A percentile compares a stretch with the other conserved stretches of the same genome.
These are phyloP conservation scores for Penaeus indicus DNA, from an alignment of 1,140 invertebrate species.

Conservation along the genomic window DNA sequence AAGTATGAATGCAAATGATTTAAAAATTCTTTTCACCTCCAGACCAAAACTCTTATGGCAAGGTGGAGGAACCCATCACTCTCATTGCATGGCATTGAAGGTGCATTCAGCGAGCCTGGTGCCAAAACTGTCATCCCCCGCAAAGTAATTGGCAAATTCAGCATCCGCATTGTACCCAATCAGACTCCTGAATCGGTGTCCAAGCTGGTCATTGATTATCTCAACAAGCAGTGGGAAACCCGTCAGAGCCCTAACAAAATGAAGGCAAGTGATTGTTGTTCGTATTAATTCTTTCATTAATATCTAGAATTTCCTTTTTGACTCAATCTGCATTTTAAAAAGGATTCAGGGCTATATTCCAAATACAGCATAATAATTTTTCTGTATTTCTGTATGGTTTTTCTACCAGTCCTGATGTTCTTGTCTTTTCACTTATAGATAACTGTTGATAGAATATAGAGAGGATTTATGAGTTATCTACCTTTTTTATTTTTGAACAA, in stretches of 20 bases:
- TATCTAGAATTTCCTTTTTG: neutral
- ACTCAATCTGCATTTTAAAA: neutral
- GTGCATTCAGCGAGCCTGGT: slow-evolving; percentile 92
- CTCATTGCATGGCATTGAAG: slow-evolving; percentile 93
- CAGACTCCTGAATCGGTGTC: slow-evolving; percentile 85
- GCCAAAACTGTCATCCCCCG: slow-evolving; percentile 95
- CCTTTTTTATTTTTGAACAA: too few species aligned
- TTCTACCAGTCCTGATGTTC: too few species aligned
- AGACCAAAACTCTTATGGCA: slow-evolving; percentile 82
- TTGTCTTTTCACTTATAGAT: too few species aligned
- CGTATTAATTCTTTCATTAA: neutral
- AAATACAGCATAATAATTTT: neutral
- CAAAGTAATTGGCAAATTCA: slow-evolving; percentile 95
- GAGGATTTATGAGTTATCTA: too few species aligned
- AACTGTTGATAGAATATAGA: too few species aligned
- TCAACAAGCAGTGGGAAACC: slow-evolving; percentile 78
- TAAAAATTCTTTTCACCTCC: slow-evolving; percentile 33
- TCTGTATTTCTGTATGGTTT: too few species aligned
- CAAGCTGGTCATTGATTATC: slow-evolving; percentile 80
- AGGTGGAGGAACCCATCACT: slow-evolving; percentile 92
- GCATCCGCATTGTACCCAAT: slow-evolving; percentile 92
- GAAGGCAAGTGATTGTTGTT: slow-evolving; percentile 74
- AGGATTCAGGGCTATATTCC: neutral
- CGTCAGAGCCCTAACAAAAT: slow-evolving; percentile 89
- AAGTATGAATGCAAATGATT: neutral